Conservation (phyloP, 2,888 invertebrate genomes). For the Dusona sp. region DNA sequence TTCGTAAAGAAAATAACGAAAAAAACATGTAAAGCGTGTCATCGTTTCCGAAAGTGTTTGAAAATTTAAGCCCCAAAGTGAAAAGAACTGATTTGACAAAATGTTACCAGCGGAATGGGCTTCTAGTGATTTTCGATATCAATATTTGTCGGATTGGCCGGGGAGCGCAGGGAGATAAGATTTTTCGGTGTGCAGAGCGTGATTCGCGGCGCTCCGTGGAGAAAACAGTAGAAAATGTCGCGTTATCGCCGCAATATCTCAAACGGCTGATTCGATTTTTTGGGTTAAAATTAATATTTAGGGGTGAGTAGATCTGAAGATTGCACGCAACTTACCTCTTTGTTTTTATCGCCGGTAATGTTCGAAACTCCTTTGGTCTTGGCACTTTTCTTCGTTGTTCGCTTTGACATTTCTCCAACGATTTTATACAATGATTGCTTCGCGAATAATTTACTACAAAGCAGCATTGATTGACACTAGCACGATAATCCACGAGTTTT, state of each 20-base stretch:
- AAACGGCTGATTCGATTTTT: conserved; percentile 77
- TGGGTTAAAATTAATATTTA: neutral
- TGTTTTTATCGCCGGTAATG: conserved; percentile 56
- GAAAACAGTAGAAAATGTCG: conserved; percentile 76
- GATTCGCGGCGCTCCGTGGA: conserved; percentile 38
- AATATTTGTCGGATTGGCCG: conserved; percentile 57
- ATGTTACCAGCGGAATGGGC: neutral
- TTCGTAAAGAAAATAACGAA: neutral
- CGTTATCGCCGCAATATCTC: conserved; percentile 69
- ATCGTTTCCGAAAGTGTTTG: neutral
- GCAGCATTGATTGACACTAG: neutral
- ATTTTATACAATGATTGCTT: conserved; percentile 43
- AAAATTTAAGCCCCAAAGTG: conserved; percentile 4
- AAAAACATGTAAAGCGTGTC: neutral
- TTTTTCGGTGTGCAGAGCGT: conserved; percentile 54
- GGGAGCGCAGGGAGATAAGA: conserved; percentile 6
- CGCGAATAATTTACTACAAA: conserved; percentile 32
- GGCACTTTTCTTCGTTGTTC: conserved; percentile 71
- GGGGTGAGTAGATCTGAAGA: neutral
- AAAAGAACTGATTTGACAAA: neutral
- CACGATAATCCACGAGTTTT: neutral
- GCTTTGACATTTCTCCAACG: conserved; percentile 77
- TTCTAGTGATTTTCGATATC: conserved; percentile 59
- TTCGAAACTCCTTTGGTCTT: conserved; percentile 62
- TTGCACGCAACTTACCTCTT: conserved; percentile 73